Evolutionary conservation across 2,888 invertebrate genomes (phyloP).

Genomic region (Osmoderma eremita): DNA sequence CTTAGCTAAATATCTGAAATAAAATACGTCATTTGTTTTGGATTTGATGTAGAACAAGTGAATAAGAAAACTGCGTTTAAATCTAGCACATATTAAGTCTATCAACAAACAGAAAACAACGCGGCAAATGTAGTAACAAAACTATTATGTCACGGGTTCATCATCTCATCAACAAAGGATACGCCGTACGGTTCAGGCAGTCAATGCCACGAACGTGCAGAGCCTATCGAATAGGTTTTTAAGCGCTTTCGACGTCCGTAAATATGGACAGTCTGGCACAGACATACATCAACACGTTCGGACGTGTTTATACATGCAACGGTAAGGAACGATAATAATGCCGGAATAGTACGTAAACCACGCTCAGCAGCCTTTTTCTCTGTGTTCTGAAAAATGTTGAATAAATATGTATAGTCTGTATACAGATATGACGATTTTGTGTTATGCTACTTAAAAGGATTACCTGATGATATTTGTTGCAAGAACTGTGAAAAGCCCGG

Average conservation of each 20-base stretch:
- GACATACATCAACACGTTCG: constrained; percentile 1
- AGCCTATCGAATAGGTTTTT: constrained; percentile 18
- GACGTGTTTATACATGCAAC: constrained; percentile 19
- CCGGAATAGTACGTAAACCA: no score
- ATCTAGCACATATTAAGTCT: not conserved
- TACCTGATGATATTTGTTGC: no score
- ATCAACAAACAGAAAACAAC: constrained; percentile 9
- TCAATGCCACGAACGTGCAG: constrained; percentile 9
- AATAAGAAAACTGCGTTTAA: no score
- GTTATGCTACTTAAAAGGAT: no score
- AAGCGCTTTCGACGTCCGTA: constrained; percentile 16
- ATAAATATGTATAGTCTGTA: no score
- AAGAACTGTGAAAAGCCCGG: no score
- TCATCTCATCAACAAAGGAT: constrained; percentile 23
- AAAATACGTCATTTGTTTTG: no score
- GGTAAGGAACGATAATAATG: not conserved
- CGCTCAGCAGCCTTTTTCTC: no score
- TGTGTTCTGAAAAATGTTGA: no score
- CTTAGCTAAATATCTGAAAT: no score
- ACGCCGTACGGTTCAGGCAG: constrained; percentile 7
- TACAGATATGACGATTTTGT: no score
- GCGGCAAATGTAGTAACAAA: constrained; percentile 6
- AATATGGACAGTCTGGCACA: not conserved
- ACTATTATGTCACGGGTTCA: constrained; percentile 22
- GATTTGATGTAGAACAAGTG: no score